These are phyloP conservation scores for Stichodactyla helianthus DNA, from an alignment of 64 coral and sea anemone species.

Conservation along the genomic window DNA sequence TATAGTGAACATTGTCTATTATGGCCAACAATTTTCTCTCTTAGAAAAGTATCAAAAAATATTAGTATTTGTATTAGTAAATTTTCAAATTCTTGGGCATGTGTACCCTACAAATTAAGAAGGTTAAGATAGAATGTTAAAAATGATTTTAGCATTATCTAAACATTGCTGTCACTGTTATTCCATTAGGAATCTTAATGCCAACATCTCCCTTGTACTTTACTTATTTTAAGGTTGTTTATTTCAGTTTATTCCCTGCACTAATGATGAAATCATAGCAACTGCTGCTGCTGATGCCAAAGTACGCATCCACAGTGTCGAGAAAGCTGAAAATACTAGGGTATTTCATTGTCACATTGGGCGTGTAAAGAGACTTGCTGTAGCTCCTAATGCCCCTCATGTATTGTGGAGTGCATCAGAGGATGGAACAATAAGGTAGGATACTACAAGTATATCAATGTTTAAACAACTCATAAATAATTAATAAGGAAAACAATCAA, in stretches of 20 bases:
- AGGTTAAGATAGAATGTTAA: too few species aligned
- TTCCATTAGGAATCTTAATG: too few species aligned
- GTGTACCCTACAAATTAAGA: too few species aligned
- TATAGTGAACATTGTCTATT: too few species aligned
- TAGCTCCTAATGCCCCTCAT: constrained; percentile 72
- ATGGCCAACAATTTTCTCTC: too few species aligned
- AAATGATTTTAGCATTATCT: too few species aligned
- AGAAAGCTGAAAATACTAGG: constrained; percentile 77
- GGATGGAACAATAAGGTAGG: constrained; percentile 94
- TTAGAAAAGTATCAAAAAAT: too few species aligned
- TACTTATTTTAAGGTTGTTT: background rate
- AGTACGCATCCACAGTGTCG: constrained; percentile 88
- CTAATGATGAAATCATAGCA: constrained; percentile 75
- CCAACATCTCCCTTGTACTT: background rate
- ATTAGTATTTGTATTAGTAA: too few species aligned
- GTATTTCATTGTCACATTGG: constrained; percentile 85
- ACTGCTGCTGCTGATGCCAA: constrained; percentile 93
- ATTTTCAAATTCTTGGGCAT: too few species aligned
- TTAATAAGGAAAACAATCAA: too few species aligned
- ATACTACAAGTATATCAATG: too few species aligned
- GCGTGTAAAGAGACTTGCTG: constrained; percentile 89
- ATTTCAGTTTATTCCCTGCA: constrained; percentile 81
- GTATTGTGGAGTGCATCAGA: constrained; percentile 97
- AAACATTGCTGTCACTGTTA: background rate
- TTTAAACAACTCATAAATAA: too few species aligned